Conservation (phyloP, 1,140 invertebrate genomes). For the Tachypleus tridentatus region DNA sequence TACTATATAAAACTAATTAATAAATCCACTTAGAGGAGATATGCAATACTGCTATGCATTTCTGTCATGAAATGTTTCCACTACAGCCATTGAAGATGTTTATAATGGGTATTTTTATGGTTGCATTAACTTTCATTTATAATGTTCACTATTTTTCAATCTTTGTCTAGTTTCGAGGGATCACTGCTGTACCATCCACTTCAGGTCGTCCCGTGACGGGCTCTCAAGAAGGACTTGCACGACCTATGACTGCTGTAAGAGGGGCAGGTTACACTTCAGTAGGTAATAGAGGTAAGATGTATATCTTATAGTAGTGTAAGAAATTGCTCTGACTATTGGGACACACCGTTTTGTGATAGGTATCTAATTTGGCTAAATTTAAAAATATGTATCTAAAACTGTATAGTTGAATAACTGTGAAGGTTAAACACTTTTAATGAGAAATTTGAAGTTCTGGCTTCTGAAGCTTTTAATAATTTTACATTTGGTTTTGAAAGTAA, state of each 20-base stretch:
- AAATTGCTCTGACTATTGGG: background rate
- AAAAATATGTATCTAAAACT: too few relatives aligned
- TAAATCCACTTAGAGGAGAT: background rate
- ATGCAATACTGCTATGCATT: background rate
- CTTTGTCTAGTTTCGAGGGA: slow-evolving; percentile 8
- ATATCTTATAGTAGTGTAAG: background rate
- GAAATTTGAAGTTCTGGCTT: too few relatives aligned
- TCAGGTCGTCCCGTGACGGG: slow-evolving; percentile 2
- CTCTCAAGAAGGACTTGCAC: slow-evolving; percentile 30
- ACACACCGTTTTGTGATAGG: background rate
- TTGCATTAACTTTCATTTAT: background rate
- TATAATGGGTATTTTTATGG: too few relatives aligned
- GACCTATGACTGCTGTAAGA: slow-evolving; percentile 91
- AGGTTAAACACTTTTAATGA: too few relatives aligned
- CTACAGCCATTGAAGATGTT: too few relatives aligned
- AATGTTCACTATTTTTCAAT: background rate
- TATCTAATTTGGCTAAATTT: too few relatives aligned
- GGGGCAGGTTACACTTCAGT: slow-evolving; percentile 85
- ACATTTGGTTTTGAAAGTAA: too few relatives aligned
- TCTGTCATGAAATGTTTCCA: background rate
- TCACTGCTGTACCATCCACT: slow-evolving; percentile 11
- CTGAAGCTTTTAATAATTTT: too few relatives aligned
- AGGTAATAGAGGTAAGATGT: slow-evolving; percentile 30
- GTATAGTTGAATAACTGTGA: too few relatives aligned
- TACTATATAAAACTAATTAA: background rate